Evolutionary conservation across 2,888 invertebrate species (phyloP).

Genomic region (Anorthoa munda): DNA sequence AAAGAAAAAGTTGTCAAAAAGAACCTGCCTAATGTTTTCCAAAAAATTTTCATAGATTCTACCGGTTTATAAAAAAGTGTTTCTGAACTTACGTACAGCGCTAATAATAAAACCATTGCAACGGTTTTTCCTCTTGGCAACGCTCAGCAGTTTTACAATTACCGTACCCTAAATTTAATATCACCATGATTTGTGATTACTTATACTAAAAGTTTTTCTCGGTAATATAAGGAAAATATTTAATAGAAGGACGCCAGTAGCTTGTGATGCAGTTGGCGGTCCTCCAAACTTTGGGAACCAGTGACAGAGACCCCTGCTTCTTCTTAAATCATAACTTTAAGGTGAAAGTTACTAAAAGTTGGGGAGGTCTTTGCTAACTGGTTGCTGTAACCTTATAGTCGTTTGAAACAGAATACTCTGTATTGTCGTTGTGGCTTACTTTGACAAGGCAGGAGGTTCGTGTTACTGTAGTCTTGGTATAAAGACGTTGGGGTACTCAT

Average conservation of each 20-base stretch:
- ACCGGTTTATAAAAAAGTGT: neutral
- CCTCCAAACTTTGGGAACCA: conserved; percentile 54
- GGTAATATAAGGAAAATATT: conserved; percentile 56
- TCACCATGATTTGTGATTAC: conserved; percentile 51
- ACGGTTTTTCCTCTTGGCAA: conserved; percentile 2
- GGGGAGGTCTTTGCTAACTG: conserved; percentile 28
- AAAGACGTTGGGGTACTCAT: neutral
- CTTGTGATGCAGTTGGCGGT: conserved; percentile 64
- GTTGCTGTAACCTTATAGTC: conserved; percentile 32
- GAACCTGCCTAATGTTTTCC: too few species aligned
- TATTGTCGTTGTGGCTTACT: conserved; percentile 51
- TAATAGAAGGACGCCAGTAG: conserved; percentile 52
- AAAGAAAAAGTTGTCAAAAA: too few species aligned
- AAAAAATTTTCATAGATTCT: too few species aligned
- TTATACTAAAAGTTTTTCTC: conserved; percentile 51
- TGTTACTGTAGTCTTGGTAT: conserved; percentile 34
- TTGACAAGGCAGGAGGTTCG: conserved; percentile 41
- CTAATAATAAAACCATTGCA: conserved; percentile 12
- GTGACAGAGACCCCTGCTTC: conserved; percentile 32
- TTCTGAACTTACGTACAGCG: neutral
- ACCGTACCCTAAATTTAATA: conserved; percentile 44
- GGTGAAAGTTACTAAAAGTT: conserved; percentile 29
- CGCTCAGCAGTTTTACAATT: conserved; percentile 7
- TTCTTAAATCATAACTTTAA: conserved; percentile 18
- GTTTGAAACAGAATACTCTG: conserved; percentile 59